Evolutionary conservation across 2,113 vertebrate species (phyloP), one percentile per base, ranked within the genome.

Genomic region (Eolophus roseicapilla): DNA sequence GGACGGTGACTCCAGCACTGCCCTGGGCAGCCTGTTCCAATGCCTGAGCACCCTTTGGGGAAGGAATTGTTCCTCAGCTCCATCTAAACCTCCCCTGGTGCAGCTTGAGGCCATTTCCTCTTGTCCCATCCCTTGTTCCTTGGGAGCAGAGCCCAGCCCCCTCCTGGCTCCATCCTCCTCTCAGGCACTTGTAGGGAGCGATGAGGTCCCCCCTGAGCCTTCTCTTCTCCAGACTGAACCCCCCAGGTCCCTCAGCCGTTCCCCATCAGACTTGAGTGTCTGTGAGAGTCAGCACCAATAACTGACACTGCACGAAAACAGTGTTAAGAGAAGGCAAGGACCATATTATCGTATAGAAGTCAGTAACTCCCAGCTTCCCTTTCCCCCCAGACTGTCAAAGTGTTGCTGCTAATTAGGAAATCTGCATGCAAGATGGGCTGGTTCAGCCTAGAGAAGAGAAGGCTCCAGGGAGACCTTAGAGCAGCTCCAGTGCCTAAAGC

Each of bases 301-400:
- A 60, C 44, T 55, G 37, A 60, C 39, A 12, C 3, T 25, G 39
- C 52, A 13, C 2, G 25, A 31, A 33, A 35, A 39, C 0, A 7
- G 37, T 1, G 6, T 11, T 28, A 64, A 28, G 29, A 62, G 53
- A 39, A 64, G 43, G 77, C 31, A 65, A 75, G 11, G 39, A 23
- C 35, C 35, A n/a, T 7, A 13, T 6, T 12, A 29, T 5, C 19
- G 19, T 2, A 2, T 2, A 9, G 2, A 19, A 63, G 17, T 49
- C 24, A 37, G 7, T 16, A 53, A 13, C 7, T 41, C 28, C 39
- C 24, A 35, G 17, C 23, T 43, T 11, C 60, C 49, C 18, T 55
- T 11, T 7, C 3, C 5, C 20, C 28, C 13, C 4, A 19, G 3
- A 11, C 2, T 46, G 21, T 12, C 81, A 70, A 14, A 41, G 12